phyloP scores from a whole-genome alignment of 2,888 invertebrate species.

The Mamestra brassicae region DNA sequence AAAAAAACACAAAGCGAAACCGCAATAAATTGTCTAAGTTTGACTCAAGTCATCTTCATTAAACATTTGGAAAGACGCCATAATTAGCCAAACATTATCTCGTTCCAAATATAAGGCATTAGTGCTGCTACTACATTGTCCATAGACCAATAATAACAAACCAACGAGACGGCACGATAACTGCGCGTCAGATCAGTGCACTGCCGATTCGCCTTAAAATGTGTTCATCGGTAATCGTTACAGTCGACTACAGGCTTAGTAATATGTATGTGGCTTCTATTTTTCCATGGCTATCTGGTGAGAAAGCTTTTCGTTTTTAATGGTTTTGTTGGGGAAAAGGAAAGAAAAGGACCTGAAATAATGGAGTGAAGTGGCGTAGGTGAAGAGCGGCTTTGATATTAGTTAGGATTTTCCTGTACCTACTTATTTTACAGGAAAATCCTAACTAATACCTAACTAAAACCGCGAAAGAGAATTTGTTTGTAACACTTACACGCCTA shows the following conservation, averaged over 20 bases:
- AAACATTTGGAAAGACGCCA: neutral
- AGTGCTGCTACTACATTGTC: conserved; percentile 37
- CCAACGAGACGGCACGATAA: conserved; percentile 14
- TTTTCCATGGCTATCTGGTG: neutral
- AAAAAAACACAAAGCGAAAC: no score
- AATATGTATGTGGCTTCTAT: no score
- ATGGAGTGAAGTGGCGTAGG: no score
- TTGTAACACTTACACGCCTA: no score
- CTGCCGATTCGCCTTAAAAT: conserved; percentile 40
- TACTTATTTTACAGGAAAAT: no score
- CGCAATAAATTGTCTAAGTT: no score
- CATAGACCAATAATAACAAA: conserved; percentile 19
- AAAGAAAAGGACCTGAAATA: neutral
- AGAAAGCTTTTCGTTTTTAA: neutral
- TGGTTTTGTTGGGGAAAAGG: no score
- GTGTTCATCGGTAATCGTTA: conserved; percentile 13
- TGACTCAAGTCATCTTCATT: no score
- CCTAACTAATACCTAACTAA: no score
- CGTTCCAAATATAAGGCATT: neutral
- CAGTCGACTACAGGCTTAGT: conserved; percentile 9
- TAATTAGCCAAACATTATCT: neutral
- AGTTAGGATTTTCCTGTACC: no score
- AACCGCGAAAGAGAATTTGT: no score
- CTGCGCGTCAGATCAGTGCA: conserved; percentile 20
- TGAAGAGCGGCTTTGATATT: no score